Evolutionary conservation across 92 coral and sea anemone species (phyloP).

Genomic region (Muricea muricata): DNA sequence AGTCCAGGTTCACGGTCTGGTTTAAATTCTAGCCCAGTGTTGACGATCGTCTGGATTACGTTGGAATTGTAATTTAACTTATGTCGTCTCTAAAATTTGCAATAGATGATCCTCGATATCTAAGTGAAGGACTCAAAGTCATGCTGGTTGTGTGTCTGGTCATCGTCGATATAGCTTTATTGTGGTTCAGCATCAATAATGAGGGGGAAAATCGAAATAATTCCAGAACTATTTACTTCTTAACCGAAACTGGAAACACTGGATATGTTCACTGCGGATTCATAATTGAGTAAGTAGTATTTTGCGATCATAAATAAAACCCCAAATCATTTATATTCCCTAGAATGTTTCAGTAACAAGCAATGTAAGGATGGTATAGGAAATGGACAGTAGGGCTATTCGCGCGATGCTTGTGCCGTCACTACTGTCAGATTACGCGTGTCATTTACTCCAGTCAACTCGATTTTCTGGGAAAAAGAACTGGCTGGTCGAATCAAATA

Average conservation of each 20-base stretch:
- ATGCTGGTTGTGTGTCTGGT: conserved; percentile 1
- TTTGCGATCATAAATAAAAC: neutral
- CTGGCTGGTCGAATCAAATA: too few relatives aligned
- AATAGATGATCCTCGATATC: conserved; percentile 29
- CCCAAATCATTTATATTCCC: too few relatives aligned
- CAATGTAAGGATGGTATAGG: too few relatives aligned
- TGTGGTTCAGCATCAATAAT: conserved; percentile 4
- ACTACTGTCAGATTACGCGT: too few relatives aligned
- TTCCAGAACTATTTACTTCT: neutral
- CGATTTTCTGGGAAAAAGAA: too few relatives aligned
- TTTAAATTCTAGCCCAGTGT: too few relatives aligned
- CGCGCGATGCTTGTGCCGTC: too few relatives aligned
- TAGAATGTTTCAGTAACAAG: too few relatives aligned
- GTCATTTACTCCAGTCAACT: too few relatives aligned
- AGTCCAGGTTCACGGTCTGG: too few relatives aligned
- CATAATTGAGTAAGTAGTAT: neutral
- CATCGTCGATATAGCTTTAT: neutral
- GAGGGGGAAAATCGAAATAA: neutral
- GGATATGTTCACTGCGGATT: conserved; percentile 15
- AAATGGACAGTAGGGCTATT: too few relatives aligned
- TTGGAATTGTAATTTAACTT: neutral
- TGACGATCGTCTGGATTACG: too few relatives aligned
- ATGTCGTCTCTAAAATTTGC: neutral
- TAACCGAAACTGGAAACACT: conserved; percentile 11
- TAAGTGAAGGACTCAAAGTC: conserved; percentile 17